Conservation (phyloP, 2,797 vertebrate genomes). For the Smutsia temminckii region DNA sequence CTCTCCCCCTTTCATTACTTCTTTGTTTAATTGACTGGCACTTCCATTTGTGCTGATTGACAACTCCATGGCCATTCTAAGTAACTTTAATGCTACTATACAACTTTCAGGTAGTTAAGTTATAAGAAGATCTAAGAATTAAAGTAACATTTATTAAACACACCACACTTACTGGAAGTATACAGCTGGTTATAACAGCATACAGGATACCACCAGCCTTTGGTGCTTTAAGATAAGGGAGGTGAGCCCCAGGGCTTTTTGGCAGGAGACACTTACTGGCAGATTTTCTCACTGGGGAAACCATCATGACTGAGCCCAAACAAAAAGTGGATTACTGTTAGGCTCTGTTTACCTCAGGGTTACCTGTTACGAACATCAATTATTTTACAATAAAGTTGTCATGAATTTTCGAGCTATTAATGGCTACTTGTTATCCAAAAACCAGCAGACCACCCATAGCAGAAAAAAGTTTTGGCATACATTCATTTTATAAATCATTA, state of each 20-base stretch:
- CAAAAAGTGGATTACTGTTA: background rate
- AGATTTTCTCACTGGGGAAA: background rate
- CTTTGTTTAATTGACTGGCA: background rate
- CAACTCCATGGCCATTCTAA: background rate
- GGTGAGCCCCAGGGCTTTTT: background rate
- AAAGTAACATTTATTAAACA: background rate
- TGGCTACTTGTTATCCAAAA: background rate
- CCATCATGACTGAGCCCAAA: background rate
- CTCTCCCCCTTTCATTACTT: background rate
- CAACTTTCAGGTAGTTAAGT: background rate
- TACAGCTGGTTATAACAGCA: background rate
- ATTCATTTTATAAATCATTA: conserved; percentile 30
- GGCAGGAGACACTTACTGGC: background rate
- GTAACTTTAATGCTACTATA: background rate
- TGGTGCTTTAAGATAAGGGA: background rate
- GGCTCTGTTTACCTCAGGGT: background rate
- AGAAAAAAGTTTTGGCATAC: background rate
- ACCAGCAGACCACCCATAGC: background rate
- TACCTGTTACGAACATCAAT: background rate
- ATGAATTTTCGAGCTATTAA: conserved; percentile 13
- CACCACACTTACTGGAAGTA: background rate
- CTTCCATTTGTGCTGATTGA: background rate
- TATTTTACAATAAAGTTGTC: background rate
- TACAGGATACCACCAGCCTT: background rate
- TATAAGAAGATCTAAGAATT: background rate